Conservation (phyloP, 2,888 invertebrate genomes). For the Pandemis cinnamomeana region DNA sequence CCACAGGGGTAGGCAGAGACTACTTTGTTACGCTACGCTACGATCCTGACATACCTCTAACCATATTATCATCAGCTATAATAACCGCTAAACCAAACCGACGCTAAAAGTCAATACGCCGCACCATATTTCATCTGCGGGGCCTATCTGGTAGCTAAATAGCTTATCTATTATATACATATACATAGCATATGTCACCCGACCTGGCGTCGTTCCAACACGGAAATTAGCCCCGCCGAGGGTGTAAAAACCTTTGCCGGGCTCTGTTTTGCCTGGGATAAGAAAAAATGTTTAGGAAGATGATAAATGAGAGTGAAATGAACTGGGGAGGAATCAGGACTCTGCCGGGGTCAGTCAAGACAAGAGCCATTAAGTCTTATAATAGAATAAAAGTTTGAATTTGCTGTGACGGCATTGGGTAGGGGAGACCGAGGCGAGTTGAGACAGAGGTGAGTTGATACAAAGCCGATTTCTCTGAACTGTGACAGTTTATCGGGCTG, state of each 20-base stretch:
- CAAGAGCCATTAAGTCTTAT: neutral
- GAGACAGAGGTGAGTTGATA: too few species aligned
- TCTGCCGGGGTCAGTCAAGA: neutral
- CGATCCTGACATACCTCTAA: too few species aligned
- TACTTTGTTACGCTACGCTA: too few species aligned
- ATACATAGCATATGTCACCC: constrained; percentile 24
- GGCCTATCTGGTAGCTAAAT: constrained; percentile 21
- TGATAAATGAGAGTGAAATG: constrained; percentile 17
- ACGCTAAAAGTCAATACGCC: constrained; percentile 6
- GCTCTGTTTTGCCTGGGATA: constrained; percentile 57
- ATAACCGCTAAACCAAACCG: neutral
- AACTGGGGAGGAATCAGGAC: neutral
- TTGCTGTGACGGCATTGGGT: too few species aligned
- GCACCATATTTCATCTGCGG: constrained; percentile 18
- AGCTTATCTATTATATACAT: constrained; percentile 13
- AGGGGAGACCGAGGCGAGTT: too few species aligned
- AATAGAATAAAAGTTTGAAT: too few species aligned
- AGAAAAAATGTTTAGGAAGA: constrained; percentile 47
- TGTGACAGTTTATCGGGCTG: too few species aligned
- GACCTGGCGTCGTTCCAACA: constrained; percentile 48
- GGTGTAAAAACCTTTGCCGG: constrained; percentile 49
- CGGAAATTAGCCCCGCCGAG: constrained; percentile 47
- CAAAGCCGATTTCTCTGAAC: too few species aligned
- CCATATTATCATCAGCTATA: neutral
- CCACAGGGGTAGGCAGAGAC: too few species aligned